Evolutionary conservation across 2,113 vertebrate genomes (phyloP).

Genomic region (Oostethus manadensis): DNA sequence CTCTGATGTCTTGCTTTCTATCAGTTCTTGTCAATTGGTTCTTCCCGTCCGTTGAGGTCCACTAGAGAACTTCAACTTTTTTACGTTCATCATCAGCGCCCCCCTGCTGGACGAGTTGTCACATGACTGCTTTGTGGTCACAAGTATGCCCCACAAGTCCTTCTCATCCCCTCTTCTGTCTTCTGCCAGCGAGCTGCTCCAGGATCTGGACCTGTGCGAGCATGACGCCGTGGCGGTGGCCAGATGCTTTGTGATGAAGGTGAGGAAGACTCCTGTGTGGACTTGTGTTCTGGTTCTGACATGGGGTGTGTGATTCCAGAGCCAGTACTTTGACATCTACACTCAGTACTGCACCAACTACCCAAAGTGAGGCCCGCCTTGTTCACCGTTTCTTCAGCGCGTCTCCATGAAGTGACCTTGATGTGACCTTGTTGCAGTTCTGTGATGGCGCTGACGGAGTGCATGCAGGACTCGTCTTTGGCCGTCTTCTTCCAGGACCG

Average conservation of each 20-base stretch:
- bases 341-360: slow-evolving; percentile 97
- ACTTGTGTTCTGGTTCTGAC: too few relatives aligned
- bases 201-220: slow-evolving; percentile 83
- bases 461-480: slow-evolving; percentile 86
- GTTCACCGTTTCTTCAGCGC: neutral
- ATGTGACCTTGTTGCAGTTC: slow-evolving; percentile 70
- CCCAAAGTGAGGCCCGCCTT: slow-evolving; percentile 80
- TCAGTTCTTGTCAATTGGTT: too few relatives aligned
- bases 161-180: neutral
- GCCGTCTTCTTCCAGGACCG: slow-evolving; percentile 86
- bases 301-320: slow-evolving; percentile 61
- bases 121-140: too few relatives aligned
- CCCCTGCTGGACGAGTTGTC: too few relatives aligned
- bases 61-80: too few relatives aligned
- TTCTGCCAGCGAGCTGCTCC: slow-evolving; percentile 79
- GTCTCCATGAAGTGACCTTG: neutral
- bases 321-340: slow-evolving; percentile 90
- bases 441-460: slow-evolving; percentile 82
- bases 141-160: too few relatives aligned
- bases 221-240: slow-evolving; percentile 84
- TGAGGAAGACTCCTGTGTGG: slow-evolving; percentile 49
- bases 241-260: slow-evolving; percentile 87
- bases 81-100: too few relatives aligned
- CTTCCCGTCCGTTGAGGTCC: too few relatives aligned
- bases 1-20: too few relatives aligned